Base-by-base conservation (phyloP, 2,888 invertebrate genomes). In the Noctua fimbriata region DNA sequence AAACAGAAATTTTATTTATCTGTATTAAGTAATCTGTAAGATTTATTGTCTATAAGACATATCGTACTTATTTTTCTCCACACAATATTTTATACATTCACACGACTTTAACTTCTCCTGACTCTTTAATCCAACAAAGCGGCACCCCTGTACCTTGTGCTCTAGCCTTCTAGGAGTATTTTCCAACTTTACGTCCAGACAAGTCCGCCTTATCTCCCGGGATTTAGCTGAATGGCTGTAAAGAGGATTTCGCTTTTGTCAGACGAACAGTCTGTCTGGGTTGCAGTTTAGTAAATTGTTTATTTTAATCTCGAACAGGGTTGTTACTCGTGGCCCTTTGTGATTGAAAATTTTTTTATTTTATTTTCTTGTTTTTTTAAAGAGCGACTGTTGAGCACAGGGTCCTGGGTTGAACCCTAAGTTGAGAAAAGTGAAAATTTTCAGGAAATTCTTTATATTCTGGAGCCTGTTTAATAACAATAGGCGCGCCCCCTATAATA, bases 81-180 rank as follows among this genome's bases (percentile, higher is more conserved):
- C 44, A 52, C 44, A 52, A 49, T 58, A 49, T 58, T 65, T 52
- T 44, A 44, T 16, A 77, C 12, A n/a, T 63, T 16, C 47, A 14
- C 10, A 2, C 9, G 21, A 47, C n/a, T 32, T 58, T 21, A 58
- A 12, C 16, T 44, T 12, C 24, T 36, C 52, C 52, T 63, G 44
- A 36, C 58, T 67, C 21, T 41, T 36, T 83, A 76, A 86, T 73
- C 63, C 73, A 28, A 83, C 69, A 74, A 79, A 79, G 79, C 44
- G 55, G 24, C 47, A 65, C 65, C 21, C 32, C 80, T 63, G 44
- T 49, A 63, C 76, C 44, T 74, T 6, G 21, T 65, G 47, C 75
- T 66, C 60, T 41, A 41, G 41, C 7, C 41, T 7, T 41, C 41
- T 44, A 60, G 16, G 16, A 10, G 71, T 76, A 76, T 75, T 73